phyloP scores from a whole-genome alignment of 2,888 invertebrate genomes.

The Arctia plantaginis region DNA sequence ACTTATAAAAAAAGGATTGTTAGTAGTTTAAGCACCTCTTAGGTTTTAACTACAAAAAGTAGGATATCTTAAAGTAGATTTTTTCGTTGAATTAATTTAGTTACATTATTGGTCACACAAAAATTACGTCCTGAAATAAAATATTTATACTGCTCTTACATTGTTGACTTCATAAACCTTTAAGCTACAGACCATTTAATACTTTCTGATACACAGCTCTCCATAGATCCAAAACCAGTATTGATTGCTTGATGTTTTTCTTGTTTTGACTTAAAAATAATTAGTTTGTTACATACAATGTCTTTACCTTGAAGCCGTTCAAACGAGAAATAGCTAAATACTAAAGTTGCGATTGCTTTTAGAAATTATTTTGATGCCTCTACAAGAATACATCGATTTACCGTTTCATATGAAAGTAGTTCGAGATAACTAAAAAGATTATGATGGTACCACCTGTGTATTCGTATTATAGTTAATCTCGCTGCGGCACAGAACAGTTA shows the following conservation, averaged over 20 bases:
- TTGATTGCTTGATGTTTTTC: not conserved
- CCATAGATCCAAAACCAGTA: not conserved
- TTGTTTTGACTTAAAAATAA: not conserved
- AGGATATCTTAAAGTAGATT: not conserved
- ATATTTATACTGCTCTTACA: not conserved
- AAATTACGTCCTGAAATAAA: not conserved
- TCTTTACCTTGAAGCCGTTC: not conserved
- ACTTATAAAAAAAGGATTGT: no score
- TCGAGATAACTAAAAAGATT: constrained; percentile 14
- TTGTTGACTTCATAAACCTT: not conserved
- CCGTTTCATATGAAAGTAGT: constrained; percentile 7
- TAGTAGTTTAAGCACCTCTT: no score
- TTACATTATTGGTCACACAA: not conserved
- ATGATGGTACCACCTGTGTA: constrained; percentile 14
- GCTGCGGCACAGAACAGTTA: constrained; percentile 3
- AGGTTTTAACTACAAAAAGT: no score
- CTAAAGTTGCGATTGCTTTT: not conserved
- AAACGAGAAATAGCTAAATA: not conserved
- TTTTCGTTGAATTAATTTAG: not conserved
- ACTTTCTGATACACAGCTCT: not conserved
- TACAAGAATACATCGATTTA: not conserved
- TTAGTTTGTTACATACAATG: not conserved
- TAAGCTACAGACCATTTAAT: not conserved
- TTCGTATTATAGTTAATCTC: constrained; percentile 10
- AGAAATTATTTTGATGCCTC: not conserved